Percentiles rank a stretch among this genome's conserved stretches.
Evolutionary conservation across 2,113 vertebrate genomes (phyloP).

Genomic region (Lamprologus lemairii): DNA sequence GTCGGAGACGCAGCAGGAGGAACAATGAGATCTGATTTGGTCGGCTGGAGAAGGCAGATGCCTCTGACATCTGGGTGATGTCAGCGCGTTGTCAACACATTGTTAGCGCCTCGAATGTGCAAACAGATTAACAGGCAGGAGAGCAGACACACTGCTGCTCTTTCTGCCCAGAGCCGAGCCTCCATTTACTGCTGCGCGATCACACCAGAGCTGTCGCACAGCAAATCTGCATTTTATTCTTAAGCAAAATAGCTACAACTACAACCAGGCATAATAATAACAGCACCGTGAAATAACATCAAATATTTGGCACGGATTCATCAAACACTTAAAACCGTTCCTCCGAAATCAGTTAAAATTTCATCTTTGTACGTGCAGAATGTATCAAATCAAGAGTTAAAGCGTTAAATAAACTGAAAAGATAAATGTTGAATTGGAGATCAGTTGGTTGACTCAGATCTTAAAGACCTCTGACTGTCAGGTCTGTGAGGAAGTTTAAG

Average conservation of each 20-base stretch:
- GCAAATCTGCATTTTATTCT: neutral
- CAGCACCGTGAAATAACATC: neutral
- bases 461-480: neutral
- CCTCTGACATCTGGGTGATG: constrained; percentile 70
- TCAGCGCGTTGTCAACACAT: constrained; percentile 72
- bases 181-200: neutral
- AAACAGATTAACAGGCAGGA: constrained; percentile 53
- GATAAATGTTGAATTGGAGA: neutral
- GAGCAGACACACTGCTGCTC: constrained; percentile 5
- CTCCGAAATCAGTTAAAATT: neutral
- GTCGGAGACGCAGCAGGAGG: neutral
- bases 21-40: neutral
- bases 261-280: neutral
- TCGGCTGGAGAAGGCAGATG: constrained; percentile 60
- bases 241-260: neutral
- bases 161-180: neutral
- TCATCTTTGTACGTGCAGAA: neutral
- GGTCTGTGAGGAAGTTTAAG: neutral
- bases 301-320: neutral
- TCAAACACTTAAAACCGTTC: neutral
- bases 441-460: neutral
- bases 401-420: neutral
- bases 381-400: neutral
- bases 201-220: neutral
- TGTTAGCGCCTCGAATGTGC: constrained; percentile 64